Percentiles rank a stretch among this genome's conserved stretches.
Evolutionary conservation across 2,888 invertebrate species (phyloP).

Genomic region (Drosophila sordidapex): DNA sequence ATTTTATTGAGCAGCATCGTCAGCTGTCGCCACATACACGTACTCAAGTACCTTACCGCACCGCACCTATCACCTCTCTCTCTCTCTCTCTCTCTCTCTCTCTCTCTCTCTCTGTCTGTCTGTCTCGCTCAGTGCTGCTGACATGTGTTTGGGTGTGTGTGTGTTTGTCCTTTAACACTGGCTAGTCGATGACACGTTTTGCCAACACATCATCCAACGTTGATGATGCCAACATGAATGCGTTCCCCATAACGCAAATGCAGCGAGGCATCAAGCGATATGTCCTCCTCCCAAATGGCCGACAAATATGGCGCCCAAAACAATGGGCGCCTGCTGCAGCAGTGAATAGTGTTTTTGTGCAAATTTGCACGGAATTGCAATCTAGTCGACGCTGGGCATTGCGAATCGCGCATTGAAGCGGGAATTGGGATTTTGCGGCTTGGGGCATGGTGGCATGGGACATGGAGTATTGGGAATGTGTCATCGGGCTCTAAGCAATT

Average conservation of each 20-base stretch:
- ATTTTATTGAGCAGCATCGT: constrained; percentile 60
- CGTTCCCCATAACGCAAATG: constrained; percentile 68
- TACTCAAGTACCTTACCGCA: not conserved
- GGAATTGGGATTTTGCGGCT: constrained; percentile 4
- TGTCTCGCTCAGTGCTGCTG: not conserved
- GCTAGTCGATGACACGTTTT: constrained; percentile 71
- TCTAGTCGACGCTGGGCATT: constrained; percentile 24
- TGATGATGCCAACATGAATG: constrained; percentile 69
- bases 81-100: not conserved
- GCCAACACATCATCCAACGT: constrained; percentile 74
- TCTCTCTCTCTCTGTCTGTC: not conserved
- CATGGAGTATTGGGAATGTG: not conserved
- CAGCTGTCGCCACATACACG: constrained; percentile 19
- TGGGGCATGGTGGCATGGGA: not conserved
- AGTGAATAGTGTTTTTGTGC: constrained; percentile 57
- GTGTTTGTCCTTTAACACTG: constrained; percentile 25
- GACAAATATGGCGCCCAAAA: constrained; percentile 71
- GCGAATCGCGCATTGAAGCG: constrained; percentile 1
- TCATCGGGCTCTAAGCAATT: constrained; percentile 2
- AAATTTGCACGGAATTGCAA: constrained; percentile 66
- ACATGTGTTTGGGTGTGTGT: constrained; percentile 5
- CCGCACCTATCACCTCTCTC: not conserved
- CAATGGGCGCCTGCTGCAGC: constrained; percentile 46
- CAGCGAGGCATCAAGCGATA: constrained; percentile 36
- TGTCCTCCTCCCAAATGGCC: constrained; percentile 39